phyloP scores from a whole-genome alignment of 2,113 vertebrate genomes.

The Poecilia latipinna region DNA sequence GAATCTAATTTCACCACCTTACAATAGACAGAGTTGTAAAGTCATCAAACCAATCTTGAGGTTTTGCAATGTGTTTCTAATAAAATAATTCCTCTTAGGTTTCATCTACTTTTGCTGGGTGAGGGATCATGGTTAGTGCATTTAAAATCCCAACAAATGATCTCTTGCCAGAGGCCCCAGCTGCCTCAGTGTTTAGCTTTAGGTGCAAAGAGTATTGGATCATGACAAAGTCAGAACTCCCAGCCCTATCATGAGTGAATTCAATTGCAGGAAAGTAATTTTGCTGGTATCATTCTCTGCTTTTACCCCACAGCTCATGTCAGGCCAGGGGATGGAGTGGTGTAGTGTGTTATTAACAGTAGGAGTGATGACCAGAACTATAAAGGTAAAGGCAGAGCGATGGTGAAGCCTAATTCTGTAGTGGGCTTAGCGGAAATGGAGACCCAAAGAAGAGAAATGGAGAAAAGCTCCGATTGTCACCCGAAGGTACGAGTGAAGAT shows the following conservation, averaged over 20 bases:
- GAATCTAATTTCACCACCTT: background rate
- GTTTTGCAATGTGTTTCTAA: background rate
- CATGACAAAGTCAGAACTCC: background rate
- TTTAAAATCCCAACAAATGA: background rate
- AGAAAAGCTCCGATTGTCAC: background rate
- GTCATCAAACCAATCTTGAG: background rate
- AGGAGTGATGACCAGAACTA: background rate
- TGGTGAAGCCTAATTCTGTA: constrained; percentile 2
- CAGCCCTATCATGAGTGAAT: background rate
- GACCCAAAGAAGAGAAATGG: background rate
- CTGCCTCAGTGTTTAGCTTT: background rate
- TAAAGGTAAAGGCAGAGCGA: background rate
- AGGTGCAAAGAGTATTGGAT: background rate
- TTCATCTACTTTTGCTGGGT: background rate
- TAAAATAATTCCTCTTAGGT: background rate
- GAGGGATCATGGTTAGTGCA: background rate
- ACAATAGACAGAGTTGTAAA: background rate
- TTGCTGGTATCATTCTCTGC: background rate
- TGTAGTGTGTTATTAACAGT: background rate
- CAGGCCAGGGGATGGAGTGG: background rate
- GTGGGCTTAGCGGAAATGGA: background rate
- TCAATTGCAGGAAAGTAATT: background rate
- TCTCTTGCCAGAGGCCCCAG: background rate
- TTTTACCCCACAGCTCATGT: constrained; percentile 1
- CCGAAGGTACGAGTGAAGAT: constrained; percentile 27